Conservation (phyloP, 2,888 invertebrate species). For the Epinotia demarniana region DNA sequence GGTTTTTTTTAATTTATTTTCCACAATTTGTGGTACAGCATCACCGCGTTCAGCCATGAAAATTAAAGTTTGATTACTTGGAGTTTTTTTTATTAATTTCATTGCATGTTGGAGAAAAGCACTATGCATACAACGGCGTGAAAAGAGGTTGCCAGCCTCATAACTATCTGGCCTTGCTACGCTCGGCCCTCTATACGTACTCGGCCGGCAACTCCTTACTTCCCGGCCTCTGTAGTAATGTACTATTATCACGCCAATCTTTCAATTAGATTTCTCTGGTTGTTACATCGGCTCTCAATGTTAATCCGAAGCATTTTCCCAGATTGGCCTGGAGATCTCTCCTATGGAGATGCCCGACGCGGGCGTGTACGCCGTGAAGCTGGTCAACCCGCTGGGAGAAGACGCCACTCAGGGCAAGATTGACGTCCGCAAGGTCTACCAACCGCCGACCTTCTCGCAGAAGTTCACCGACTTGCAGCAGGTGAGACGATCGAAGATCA, state of each 20-base stretch:
- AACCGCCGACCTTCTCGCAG: slow-evolving; percentile 92
- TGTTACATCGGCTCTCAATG: background rate
- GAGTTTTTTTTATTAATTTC: too few relatives aligned
- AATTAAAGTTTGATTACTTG: too few relatives aligned
- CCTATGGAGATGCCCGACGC: slow-evolving; percentile 89
- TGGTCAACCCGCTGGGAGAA: slow-evolving; percentile 91
- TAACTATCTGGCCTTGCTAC: too few relatives aligned
- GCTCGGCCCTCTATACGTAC: too few relatives aligned
- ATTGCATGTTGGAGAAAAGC: too few relatives aligned
- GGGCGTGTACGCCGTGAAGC: slow-evolving; percentile 90
- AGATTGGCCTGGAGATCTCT: slow-evolving; percentile 90
- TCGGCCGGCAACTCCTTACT: too few relatives aligned
- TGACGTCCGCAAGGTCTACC: slow-evolving; percentile 91
- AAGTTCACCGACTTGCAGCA: slow-evolving; percentile 83
- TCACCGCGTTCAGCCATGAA: too few relatives aligned
- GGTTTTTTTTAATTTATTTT: too few relatives aligned
- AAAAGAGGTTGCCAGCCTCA: too few relatives aligned
- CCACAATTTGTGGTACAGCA: too few relatives aligned
- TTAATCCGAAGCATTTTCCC: slow-evolving; percentile 4
- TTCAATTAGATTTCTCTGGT: background rate
- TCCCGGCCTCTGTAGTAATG: too few relatives aligned
- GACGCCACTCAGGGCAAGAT: slow-evolving; percentile 88
- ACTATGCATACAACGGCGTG: too few relatives aligned
- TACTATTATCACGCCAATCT: background rate
- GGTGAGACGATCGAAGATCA: slow-evolving; percentile 54